Evolutionary conservation across 2,797 vertebrate species (phyloP).

Genomic region (Catamblyrhynchus diadema): DNA sequence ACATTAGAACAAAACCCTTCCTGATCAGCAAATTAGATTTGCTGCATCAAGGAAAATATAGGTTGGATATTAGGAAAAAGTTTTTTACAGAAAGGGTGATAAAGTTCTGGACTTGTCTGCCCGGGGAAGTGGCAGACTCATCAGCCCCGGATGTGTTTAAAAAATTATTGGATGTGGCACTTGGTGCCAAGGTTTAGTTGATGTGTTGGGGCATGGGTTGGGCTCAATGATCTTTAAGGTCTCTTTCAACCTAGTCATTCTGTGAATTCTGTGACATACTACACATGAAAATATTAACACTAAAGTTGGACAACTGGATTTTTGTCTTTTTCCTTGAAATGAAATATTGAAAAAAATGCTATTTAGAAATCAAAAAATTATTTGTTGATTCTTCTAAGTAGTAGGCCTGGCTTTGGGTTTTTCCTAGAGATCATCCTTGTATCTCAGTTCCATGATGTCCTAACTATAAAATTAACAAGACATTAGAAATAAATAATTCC

Average conservation of each 20-base stretch:
- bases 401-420: neutral
- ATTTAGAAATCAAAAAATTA: neutral
- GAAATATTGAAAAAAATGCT: neutral
- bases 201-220: neutral
- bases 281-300: neutral
- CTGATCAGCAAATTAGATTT: neutral
- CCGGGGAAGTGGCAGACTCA: neutral
- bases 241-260: neutral
- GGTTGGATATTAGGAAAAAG: neutral
- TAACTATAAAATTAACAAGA: neutral
- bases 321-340: neutral
- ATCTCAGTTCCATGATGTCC: neutral
- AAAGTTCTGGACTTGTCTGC: neutral
- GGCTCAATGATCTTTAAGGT: neutral
- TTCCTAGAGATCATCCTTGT: neutral
- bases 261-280: neutral
- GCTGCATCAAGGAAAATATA: neutral
- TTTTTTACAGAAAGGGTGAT: neutral
- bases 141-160: neutral
- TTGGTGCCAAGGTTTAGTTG: neutral
- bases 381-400: neutral
- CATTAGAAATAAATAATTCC: neutral
- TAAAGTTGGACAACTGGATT: accelerated
- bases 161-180: neutral
- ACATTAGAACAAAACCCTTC: neutral